Percentiles rank a stretch among this genome's conserved stretches.
Evolutionary conservation across 1,140 invertebrate species (phyloP).

Genomic region (Drosophila santomea): DNA sequence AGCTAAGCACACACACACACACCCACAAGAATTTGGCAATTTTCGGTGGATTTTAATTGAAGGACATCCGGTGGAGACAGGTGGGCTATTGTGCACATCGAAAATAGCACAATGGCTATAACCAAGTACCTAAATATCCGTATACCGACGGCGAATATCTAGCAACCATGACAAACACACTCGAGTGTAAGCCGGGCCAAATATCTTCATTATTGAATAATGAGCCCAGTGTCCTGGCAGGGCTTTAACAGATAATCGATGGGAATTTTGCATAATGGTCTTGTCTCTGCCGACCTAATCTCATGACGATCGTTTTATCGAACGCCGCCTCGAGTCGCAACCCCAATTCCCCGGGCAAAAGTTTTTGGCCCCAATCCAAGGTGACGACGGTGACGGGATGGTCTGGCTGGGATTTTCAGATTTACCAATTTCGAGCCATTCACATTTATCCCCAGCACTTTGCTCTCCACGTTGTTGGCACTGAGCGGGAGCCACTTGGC

Average conservation of each 20-base stretch:
- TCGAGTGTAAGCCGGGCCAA: background rate
- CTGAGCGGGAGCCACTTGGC: conserved; percentile 12
- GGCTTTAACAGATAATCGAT: conserved; percentile 37
- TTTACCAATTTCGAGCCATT: no score
- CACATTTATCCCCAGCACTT: background rate
- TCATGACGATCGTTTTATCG: conserved; percentile 28
- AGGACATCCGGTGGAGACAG: conserved; percentile 22
- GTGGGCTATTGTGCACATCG: conserved; percentile 20
- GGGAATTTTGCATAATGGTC: conserved; percentile 46
- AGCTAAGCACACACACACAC: conserved; percentile 24
- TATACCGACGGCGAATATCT: background rate
- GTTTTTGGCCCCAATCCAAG: conserved; percentile 40
- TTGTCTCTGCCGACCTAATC: conserved; percentile 35
- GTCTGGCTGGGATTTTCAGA: conserved; percentile 15
- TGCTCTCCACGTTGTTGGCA: background rate
- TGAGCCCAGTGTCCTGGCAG: conserved; percentile 49
- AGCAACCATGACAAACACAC: conserved; percentile 4
- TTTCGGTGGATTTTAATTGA: conserved; percentile 55
- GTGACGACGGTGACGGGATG: conserved; percentile 17
- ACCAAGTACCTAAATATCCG: background rate
- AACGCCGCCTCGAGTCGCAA: background rate
- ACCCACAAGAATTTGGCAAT: conserved; percentile 2
- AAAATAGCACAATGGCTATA: conserved; percentile 42
- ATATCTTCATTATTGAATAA: conserved; percentile 63
- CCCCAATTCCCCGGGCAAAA: background rate